Evolutionary conservation across 1,140 invertebrate genomes (phyloP).

Genomic region (Fopius arisanus): DNA sequence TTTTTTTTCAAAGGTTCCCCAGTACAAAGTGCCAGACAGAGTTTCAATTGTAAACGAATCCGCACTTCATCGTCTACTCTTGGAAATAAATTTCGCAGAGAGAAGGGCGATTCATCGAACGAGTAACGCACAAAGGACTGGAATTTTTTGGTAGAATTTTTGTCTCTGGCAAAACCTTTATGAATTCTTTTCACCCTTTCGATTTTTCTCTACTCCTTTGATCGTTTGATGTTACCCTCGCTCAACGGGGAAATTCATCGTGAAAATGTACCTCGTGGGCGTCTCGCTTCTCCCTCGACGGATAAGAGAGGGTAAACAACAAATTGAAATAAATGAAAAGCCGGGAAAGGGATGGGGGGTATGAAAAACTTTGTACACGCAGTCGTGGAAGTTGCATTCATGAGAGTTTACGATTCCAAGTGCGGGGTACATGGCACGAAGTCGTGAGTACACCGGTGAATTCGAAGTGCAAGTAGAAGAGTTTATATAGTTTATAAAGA

Average conservation of each 20-base stretch:
- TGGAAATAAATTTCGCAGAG: not conserved
- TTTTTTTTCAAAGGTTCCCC: no score
- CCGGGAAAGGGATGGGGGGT: not conserved
- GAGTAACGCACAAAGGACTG: not conserved
- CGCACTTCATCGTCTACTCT: not conserved
- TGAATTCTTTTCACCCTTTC: not conserved
- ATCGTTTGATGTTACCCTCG: not conserved
- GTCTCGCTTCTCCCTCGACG: not conserved
- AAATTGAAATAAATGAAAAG: constrained; percentile 1
- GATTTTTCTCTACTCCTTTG: not conserved
- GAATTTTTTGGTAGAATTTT: not conserved
- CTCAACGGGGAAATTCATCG: not conserved
- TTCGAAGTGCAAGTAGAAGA: constrained; percentile 17
- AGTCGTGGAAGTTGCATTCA: not conserved
- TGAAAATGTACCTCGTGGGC: not conserved
- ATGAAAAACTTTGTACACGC: not conserved
- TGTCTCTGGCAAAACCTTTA: not conserved
- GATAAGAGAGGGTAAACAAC: not conserved
- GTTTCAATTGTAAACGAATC: not conserved
- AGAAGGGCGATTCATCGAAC: not conserved
- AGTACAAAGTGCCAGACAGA: no score
- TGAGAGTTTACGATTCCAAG: constrained; percentile 26
- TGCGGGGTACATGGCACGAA: constrained; percentile 25
- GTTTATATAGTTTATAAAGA: not conserved
- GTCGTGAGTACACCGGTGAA: constrained; percentile 29